phyloP scores from a whole-genome alignment of 2,888 invertebrate species.

The Allophyes oxyacanthae region DNA sequence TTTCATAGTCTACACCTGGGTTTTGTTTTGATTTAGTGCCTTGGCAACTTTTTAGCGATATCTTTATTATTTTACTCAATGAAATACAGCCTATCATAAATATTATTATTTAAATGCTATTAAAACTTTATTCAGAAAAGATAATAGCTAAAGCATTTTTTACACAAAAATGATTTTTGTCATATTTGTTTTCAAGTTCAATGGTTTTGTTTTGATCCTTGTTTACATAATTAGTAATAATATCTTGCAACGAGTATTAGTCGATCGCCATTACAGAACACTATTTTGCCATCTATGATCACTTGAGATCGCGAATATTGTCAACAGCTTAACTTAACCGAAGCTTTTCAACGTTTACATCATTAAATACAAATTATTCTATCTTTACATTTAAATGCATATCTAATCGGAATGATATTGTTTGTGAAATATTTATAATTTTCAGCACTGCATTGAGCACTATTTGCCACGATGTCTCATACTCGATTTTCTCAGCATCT shows the following conservation, averaged over 20 bases:
- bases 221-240: too few species aligned
- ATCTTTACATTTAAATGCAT: constrained; percentile 63
- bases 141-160: constrained; percentile 22
- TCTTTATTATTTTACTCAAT: too few species aligned
- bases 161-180: background rate
- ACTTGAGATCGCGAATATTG: constrained; percentile 40
- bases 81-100: too few species aligned
- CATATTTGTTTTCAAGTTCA: too few species aligned
- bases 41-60: too few species aligned
- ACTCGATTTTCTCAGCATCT: constrained; percentile 44
- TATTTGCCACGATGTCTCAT: constrained; percentile 33
- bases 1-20: too few species aligned
- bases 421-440: constrained; percentile 37
- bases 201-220: too few species aligned
- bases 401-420: constrained; percentile 67
- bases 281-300: background rate
- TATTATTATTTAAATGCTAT: background rate
- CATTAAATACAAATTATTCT: constrained; percentile 43
- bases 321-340: constrained; percentile 47
- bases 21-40: too few species aligned
- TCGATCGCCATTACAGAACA: too few species aligned
- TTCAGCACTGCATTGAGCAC: constrained; percentile 38
- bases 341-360: constrained; percentile 27
- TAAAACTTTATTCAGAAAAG: constrained; percentile 24
- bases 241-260: too few species aligned